Evolutionary conservation across 2,888 invertebrate genomes (phyloP).

Genomic region (Callosobruchus maculatus): DNA sequence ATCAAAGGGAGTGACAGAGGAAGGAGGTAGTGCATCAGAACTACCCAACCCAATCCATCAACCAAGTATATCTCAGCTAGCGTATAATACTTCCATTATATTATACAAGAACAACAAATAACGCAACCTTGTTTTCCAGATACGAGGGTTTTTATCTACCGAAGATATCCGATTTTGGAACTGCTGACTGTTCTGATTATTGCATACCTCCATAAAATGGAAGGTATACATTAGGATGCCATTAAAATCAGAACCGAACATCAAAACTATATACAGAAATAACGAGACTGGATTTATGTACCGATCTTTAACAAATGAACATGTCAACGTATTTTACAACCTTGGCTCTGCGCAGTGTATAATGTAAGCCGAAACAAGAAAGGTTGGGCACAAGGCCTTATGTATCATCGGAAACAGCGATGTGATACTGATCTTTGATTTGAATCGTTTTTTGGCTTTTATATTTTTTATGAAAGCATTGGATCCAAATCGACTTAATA

Average conservation of each 20-base stretch:
- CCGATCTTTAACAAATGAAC: constrained; percentile 25
- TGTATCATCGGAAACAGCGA: background rate
- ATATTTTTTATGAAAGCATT: too few species aligned
- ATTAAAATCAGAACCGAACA: constrained; percentile 19
- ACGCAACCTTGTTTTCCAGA: background rate
- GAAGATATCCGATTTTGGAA: background rate
- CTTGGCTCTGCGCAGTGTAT: background rate
- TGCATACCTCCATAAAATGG: constrained; percentile 18
- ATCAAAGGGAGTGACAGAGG: too few species aligned
- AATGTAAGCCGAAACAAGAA: background rate
- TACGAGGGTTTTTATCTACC: background rate
- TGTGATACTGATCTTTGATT: too few species aligned
- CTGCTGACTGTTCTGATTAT: background rate
- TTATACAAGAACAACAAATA: background rate
- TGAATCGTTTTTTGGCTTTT: too few species aligned
- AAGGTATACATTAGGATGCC: constrained; percentile 21
- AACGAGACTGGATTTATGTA: constrained; percentile 19
- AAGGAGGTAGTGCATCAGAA: too few species aligned
- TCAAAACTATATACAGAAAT: constrained; percentile 28
- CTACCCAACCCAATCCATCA: background rate
- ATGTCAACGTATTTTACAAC: constrained; percentile 29
- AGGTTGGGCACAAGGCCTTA: background rate
- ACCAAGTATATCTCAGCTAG: background rate
- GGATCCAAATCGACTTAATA: too few species aligned
- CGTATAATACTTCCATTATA: background rate